These are phyloP conservation scores for Scrobipalpa atriplicella DNA, from an alignment of 2,888 invertebrate species.

Conservation along the genomic window DNA sequence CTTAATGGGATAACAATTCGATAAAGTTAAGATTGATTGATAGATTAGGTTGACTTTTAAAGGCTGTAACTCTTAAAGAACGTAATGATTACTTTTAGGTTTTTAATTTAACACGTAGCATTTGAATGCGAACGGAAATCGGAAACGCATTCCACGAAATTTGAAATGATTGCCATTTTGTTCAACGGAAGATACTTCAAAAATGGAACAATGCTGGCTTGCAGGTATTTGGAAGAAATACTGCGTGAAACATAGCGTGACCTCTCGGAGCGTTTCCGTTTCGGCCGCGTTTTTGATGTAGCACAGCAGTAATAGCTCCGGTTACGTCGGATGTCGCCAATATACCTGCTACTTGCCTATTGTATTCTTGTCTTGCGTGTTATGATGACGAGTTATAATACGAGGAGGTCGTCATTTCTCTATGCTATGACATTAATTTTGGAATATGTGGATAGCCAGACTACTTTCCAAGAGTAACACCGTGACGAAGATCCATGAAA, in stretches of 20 bases:
- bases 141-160: not conserved
- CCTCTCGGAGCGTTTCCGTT: slow-evolving; percentile 16
- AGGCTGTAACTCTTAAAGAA: not conserved
- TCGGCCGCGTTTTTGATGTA: not conserved
- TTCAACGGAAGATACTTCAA: slow-evolving; percentile 6
- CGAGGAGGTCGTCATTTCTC: not conserved
- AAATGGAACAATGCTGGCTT: slow-evolving; percentile 12
- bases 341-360: slow-evolving; percentile 1
- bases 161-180: not conserved
- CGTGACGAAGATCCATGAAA: not conserved
- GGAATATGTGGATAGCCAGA: not conserved
- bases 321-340: slow-evolving; percentile 40
- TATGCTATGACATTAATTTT: not conserved
- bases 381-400: no score
- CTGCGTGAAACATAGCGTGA: slow-evolving; percentile 16
- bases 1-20: no score
- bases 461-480: not conserved
- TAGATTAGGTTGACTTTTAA: not conserved
- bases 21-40: not conserved
- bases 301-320: slow-evolving; percentile 9
- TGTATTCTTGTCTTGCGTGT: slow-evolving; percentile 2
- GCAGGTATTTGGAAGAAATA: slow-evolving; percentile 16
- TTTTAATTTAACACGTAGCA: not conserved
- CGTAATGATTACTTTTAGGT: not conserved
- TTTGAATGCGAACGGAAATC: slow-evolving; percentile 6